phyloP scores from a whole-genome alignment of 2,113 vertebrate genomes.

The Pontoporia blainvillei region DNA sequence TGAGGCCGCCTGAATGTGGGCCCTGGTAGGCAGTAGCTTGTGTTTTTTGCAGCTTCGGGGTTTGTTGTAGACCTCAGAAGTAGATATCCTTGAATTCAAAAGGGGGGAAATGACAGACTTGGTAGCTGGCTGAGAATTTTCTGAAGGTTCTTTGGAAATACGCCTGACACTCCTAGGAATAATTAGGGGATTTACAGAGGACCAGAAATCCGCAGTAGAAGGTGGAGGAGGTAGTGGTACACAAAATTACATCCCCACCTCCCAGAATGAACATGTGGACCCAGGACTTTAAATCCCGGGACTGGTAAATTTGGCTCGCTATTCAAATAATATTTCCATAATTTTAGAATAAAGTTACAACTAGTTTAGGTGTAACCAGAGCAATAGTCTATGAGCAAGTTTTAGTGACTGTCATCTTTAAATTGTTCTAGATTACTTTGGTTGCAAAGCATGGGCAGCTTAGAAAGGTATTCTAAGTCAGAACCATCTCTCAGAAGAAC shows the following conservation, averaged over 20 bases:
- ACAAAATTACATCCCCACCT: background rate
- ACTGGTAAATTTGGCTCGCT: background rate
- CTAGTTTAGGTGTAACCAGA: background rate
- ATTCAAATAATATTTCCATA: background rate
- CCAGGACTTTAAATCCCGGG: background rate
- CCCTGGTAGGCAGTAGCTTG: background rate
- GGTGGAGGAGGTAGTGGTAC: background rate
- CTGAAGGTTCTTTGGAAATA: background rate
- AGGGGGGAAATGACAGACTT: background rate
- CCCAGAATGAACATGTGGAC: background rate
- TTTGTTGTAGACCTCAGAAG: background rate
- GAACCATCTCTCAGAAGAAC: too few relatives aligned
- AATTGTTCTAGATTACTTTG: background rate
- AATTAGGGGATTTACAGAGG: background rate
- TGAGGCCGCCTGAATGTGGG: background rate
- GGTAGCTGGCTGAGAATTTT: background rate
- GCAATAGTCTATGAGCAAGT: background rate
- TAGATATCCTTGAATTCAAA: background rate
- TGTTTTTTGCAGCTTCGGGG: background rate
- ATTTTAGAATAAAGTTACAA: background rate
- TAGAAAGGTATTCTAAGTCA: background rate
- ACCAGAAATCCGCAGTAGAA: background rate
- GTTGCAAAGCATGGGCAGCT: background rate
- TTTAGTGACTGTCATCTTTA: background rate
- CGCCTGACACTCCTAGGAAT: background rate